phyloP scores from a whole-genome alignment of 1,140 invertebrate species.

The Venustaconcha ellipsiformis region DNA sequence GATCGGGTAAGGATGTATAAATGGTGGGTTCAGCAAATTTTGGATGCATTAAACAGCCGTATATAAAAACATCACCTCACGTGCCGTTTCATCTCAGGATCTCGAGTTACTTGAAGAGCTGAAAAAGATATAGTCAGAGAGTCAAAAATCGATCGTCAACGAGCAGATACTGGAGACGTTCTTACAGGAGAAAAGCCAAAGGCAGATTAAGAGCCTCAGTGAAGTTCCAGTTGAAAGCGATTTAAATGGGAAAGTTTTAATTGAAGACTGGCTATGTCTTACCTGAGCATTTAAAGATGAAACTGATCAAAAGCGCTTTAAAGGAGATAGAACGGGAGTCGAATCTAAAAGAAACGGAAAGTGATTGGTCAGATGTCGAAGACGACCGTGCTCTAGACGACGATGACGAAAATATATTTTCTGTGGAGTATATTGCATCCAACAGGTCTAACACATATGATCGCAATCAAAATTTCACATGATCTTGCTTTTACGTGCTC shows the following conservation, averaged over 20 bases:
- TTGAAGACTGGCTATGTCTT: neutral
- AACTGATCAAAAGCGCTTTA: too few species aligned
- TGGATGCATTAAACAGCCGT: neutral
- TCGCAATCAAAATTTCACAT: neutral
- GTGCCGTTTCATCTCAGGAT: neutral
- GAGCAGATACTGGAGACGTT: conserved; percentile 1
- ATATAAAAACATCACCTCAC: neutral
- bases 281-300: neutral
- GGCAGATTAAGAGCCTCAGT: neutral
- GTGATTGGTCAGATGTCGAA: conserved; percentile 16
- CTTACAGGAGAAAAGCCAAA: neutral
- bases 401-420: conserved; percentile 26
- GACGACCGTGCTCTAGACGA: conserved; percentile 36
- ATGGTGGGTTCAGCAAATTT: conserved; percentile 1
- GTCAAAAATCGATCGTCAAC: conserved; percentile 2
- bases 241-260: neutral
- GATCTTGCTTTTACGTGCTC: neutral
- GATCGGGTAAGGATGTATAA: conserved; percentile 3
- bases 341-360: conserved; percentile 11
- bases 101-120: neutral
- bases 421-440: conserved; percentile 8
- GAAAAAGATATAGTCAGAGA: neutral
- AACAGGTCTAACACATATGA: neutral
- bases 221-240: neutral
- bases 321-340: neutral